Percentiles rank a stretch among this genome's conserved stretches.
Conservation (phyloP, 2,797 vertebrate genomes). For the Vultur gryphus region DNA sequence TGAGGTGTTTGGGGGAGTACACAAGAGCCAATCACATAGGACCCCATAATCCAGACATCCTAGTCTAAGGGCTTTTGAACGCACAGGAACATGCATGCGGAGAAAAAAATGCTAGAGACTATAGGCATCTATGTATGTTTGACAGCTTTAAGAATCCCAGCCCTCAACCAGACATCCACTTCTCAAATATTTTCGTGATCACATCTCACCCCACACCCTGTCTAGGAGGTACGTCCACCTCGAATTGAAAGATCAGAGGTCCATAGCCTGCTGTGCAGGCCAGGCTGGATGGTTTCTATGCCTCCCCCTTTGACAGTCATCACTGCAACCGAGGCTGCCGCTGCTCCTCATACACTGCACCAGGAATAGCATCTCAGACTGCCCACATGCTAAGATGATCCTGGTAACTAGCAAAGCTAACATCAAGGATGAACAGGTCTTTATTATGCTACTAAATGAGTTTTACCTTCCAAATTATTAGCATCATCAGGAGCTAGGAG, state of each 20-base stretch:
- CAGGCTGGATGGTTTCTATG: background rate
- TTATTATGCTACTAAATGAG: background rate
- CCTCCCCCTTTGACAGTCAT: slow-evolving; percentile 12
- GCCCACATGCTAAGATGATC: slow-evolving; percentile 31
- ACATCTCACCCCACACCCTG: background rate
- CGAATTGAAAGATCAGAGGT: background rate
- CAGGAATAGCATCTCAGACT: slow-evolving; percentile 50
- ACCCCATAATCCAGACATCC: background rate
- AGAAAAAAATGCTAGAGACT: background rate
- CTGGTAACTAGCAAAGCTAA: slow-evolving; percentile 12
- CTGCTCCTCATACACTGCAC: slow-evolving; percentile 11
- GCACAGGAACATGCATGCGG: background rate
- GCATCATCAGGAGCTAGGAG: background rate
- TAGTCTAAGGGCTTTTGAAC: background rate
- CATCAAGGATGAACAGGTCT: background rate
- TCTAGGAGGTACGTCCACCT: background rate
- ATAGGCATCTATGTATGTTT: background rate
- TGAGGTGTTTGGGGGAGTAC: background rate
- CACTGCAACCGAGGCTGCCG: background rate
- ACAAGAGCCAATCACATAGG: background rate
- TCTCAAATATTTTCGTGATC: background rate
- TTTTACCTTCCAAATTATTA: slow-evolving; percentile 14
- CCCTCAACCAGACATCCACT: background rate
- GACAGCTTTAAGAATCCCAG: background rate
- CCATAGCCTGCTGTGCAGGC: background rate